Conservation (phyloP, 2,113 vertebrate species). For the Sceloporus undulatus region DNA sequence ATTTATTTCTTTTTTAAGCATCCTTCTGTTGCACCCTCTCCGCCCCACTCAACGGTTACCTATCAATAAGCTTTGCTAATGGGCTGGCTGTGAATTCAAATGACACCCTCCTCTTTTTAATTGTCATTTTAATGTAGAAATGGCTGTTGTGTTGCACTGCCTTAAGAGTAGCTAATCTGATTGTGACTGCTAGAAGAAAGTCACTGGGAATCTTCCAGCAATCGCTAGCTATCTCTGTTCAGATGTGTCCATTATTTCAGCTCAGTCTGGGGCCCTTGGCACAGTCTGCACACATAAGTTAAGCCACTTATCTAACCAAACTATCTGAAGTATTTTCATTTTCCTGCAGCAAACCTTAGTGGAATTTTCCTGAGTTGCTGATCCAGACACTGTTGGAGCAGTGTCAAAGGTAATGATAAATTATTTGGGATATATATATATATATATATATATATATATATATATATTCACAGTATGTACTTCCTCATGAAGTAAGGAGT, state of each 20-base stretch:
- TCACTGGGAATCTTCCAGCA: neutral
- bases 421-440: neutral
- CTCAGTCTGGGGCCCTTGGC: neutral
- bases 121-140: neutral
- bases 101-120: neutral
- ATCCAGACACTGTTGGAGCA: neutral
- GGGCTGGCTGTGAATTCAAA: neutral
- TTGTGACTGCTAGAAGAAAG: neutral
- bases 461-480: neutral
- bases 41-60: neutral
- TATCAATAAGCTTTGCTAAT: neutral
- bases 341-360: neutral
- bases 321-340: conserved; percentile 28
- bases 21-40: too few species aligned
- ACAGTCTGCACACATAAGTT: neutral
- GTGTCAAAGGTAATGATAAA: neutral
- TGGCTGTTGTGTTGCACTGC: neutral
- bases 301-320: conserved; percentile 18
- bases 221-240: neutral
- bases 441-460: too few species aligned
- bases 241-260: neutral
- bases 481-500: neutral
- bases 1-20: too few species aligned
- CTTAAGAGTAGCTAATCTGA: neutral
- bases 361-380: conserved; percentile 12